Conservation (phyloP, 2,888 invertebrate genomes). For the Meganola albula region DNA sequence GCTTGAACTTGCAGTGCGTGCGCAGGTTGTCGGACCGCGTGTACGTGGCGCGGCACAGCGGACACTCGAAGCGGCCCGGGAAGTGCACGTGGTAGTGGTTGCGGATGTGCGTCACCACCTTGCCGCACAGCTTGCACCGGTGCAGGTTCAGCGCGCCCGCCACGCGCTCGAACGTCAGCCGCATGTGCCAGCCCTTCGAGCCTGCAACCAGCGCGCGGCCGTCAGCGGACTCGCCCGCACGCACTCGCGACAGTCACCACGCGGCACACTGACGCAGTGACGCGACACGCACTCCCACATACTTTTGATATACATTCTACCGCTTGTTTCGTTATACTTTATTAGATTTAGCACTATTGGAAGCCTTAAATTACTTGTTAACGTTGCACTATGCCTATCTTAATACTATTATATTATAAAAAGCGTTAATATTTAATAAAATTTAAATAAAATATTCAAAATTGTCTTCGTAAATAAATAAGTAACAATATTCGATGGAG, state of each 20-base stretch:
- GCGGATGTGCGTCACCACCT: slow-evolving; percentile 95
- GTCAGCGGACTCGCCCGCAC: too few species aligned
- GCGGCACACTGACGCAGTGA: slow-evolving; percentile 37
- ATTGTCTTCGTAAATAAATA: slow-evolving; percentile 47
- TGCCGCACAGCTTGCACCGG: slow-evolving; percentile 95
- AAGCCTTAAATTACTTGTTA: slow-evolving; percentile 58
- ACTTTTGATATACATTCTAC: too few species aligned
- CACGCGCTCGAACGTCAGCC: slow-evolving; percentile 95
- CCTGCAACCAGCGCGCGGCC: slow-evolving; percentile 84
- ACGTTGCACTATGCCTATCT: slow-evolving; percentile 66
- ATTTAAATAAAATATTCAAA: slow-evolving; percentile 40
- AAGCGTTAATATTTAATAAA: slow-evolving; percentile 64
- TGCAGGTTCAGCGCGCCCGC: slow-evolving; percentile 95
- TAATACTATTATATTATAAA: slow-evolving; percentile 64
- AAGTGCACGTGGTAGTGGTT: slow-evolving; percentile 97
- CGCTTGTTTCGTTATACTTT: too few species aligned
- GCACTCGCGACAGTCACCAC: too few species aligned
- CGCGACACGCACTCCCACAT: too few species aligned
- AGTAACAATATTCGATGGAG: slow-evolving; percentile 59
- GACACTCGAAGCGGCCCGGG: slow-evolving; percentile 94
- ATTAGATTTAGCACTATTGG: slow-evolving; percentile 62
- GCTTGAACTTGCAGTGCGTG: slow-evolving; percentile 95
- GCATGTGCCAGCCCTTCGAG: slow-evolving; percentile 97
- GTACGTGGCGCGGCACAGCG: slow-evolving; percentile 93
- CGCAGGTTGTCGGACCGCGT: slow-evolving; percentile 95